Evolutionary conservation across 2,797 vertebrate genomes (phyloP), one percentile per base, ranked within the genome.

Genomic region (Melanotaenia maccullochi): DNA sequence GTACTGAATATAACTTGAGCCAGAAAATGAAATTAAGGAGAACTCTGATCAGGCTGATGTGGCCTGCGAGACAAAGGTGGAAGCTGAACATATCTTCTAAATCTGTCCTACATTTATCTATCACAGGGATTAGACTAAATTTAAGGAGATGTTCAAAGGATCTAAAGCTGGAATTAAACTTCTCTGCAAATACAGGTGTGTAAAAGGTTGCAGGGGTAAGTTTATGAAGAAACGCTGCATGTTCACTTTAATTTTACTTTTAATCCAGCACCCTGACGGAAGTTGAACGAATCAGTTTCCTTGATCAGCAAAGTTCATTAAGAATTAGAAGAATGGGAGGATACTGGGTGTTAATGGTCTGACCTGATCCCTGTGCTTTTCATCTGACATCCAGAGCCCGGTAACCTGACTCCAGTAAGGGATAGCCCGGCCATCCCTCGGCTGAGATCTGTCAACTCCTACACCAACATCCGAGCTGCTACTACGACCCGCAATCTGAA

Each of bases 401-500:
- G 97, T 1, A 99, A 94, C 74, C 79, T 97, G 93, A 98, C 97
- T 0, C 97, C 97, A 0, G 95, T 96, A 79, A 94, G 96, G 59
- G 98, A 99, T 54, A 94, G 96, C 63, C 97, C 97, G 0, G 97
- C 96, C 69, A 95, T 96, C 18, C 97, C 97, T 0, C 94, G 97
- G 3, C 94, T 99, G 57, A 94, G 98, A 25, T 95, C 97, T 0
- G 97, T 99, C 83, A 99, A 98, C 93, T 99, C 97, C 73, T 99
- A 99, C 9, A 97, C 97, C 42, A 99, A 99, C 92, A 98, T 99
- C 81, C 95, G 98, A 6, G 95, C 97, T 0, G 97, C 96, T 1
- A 96, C 96, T 84, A 96, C 96, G 0, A 95, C 95, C 4, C 93
- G 98, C 76, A 98, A 93, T 93, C 91, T 99, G 81, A 99, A 99